Percentiles rank a stretch among this genome's conserved stretches.
These are phyloP conservation scores for Ascaphus truei DNA, from an alignment of 2,113 vertebrate species.

Conservation along the genomic window DNA sequence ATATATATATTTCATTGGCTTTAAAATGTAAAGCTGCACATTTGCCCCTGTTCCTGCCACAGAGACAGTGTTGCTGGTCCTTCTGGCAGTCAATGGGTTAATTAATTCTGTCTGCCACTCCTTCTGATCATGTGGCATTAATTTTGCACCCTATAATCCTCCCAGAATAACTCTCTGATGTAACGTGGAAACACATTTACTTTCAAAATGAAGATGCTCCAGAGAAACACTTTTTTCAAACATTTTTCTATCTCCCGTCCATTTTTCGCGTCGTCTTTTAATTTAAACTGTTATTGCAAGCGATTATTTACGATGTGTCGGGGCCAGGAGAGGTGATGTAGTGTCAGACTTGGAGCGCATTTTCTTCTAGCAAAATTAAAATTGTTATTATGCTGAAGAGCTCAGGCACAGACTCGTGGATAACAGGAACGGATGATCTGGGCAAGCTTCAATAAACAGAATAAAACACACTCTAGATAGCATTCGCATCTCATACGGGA, in stretches of 20 bases:
- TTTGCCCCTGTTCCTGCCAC: too few species aligned
- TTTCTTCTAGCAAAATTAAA: too few species aligned
- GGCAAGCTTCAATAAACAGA: too few species aligned
- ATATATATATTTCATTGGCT: too few species aligned
- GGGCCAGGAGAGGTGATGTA: not conserved
- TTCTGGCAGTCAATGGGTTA: not conserved
- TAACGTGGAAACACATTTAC: not conserved
- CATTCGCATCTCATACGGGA: too few species aligned
- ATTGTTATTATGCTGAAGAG: too few species aligned
- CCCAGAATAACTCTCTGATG: not conserved
- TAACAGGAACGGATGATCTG: too few species aligned
- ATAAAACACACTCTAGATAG: too few species aligned
- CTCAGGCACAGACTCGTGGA: too few species aligned
- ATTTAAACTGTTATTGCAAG: not conserved
- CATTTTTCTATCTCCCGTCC: not conserved
- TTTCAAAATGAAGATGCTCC: slow-evolving; percentile 1
- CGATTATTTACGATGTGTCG: slow-evolving; percentile 4
- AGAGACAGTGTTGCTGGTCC: too few species aligned
- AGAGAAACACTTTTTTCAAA: not conserved
- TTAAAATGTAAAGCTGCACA: too few species aligned
- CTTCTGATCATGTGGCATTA: slow-evolving; percentile 11
- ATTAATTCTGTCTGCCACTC: not conserved
- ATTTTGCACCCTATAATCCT: not conserved
- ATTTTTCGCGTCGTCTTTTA: not conserved
- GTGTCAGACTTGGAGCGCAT: not conserved